phyloP scores from a whole-genome alignment of 2,888 invertebrate species.

The Metalampra italica region DNA sequence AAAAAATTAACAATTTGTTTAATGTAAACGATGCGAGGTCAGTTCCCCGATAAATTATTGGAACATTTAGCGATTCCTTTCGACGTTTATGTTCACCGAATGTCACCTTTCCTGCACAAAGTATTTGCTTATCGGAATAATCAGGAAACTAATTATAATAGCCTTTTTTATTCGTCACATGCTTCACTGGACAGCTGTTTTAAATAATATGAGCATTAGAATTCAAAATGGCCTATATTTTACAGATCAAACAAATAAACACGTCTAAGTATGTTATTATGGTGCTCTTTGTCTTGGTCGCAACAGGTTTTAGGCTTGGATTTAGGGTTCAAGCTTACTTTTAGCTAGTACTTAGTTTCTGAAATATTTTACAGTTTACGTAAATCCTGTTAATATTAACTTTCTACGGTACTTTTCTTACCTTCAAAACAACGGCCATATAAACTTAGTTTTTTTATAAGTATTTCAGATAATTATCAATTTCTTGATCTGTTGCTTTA shows the following conservation, averaged over 20 bases:
- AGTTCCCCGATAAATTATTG: slow-evolving; percentile 71
- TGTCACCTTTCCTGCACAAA: slow-evolving; percentile 68
- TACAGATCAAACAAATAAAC: not conserved
- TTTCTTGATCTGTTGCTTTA: too few relatives aligned
- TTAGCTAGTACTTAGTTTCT: too few relatives aligned
- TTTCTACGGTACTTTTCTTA: too few relatives aligned
- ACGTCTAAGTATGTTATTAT: not conserved
- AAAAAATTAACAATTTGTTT: slow-evolving; percentile 79
- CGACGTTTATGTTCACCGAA: slow-evolving; percentile 67
- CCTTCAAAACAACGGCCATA: too few relatives aligned
- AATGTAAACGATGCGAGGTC: slow-evolving; percentile 75
- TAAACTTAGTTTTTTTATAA: too few relatives aligned
- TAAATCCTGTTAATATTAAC: too few relatives aligned
- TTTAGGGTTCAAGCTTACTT: too few relatives aligned
- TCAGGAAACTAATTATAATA: slow-evolving; percentile 56
- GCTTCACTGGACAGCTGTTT: slow-evolving; percentile 47
- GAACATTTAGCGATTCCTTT: slow-evolving; percentile 61
- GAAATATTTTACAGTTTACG: too few relatives aligned
- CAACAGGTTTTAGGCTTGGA: too few relatives aligned
- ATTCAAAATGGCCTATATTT: not conserved
- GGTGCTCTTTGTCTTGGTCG: not conserved
- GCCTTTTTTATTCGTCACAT: slow-evolving; percentile 43
- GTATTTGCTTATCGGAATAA: slow-evolving; percentile 62
- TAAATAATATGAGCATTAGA: slow-evolving; percentile 2
- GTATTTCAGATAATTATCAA: too few relatives aligned